Conservation (phyloP, 1,140 invertebrate genomes). For the Lepidurus packardi region DNA sequence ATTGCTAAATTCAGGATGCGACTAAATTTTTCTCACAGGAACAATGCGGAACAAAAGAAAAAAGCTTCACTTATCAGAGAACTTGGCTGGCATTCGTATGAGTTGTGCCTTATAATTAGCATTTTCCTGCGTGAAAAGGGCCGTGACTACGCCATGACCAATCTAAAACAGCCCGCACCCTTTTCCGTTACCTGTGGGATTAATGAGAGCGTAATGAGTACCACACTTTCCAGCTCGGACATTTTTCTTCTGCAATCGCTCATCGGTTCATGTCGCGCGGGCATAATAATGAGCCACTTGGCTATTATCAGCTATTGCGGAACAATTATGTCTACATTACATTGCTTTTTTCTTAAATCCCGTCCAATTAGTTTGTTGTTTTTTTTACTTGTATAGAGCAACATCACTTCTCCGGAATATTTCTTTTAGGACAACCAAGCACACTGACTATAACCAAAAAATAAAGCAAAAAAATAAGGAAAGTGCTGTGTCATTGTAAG, state of each 20-base stretch:
- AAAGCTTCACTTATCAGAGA: too few relatives aligned
- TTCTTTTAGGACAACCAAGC: too few relatives aligned
- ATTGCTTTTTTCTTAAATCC: background rate
- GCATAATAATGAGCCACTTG: background rate
- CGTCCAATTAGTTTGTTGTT: background rate
- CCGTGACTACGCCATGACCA: background rate
- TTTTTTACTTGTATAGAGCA: background rate
- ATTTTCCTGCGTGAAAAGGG: background rate
- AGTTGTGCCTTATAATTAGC: background rate
- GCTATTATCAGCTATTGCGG: background rate
- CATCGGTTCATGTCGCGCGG: background rate
- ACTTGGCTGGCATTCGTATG: too few relatives aligned
- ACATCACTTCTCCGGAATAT: too few relatives aligned
- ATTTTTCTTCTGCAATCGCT: background rate
- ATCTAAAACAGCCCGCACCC: background rate
- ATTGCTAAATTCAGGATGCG: too few relatives aligned
- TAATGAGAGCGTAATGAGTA: background rate
- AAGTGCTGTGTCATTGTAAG: constrained; percentile 8
- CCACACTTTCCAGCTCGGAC: background rate
- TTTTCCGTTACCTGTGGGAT: background rate
- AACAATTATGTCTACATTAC: background rate
- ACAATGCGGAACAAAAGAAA: too few relatives aligned
- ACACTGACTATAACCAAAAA: background rate
- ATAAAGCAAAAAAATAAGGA: background rate
- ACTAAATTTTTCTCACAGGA: too few relatives aligned